Percentiles rank a stretch among this genome's conserved stretches.
phyloP scores from a whole-genome alignment of 2,888 invertebrate genomes.

The Exocentrus adspersus region DNA sequence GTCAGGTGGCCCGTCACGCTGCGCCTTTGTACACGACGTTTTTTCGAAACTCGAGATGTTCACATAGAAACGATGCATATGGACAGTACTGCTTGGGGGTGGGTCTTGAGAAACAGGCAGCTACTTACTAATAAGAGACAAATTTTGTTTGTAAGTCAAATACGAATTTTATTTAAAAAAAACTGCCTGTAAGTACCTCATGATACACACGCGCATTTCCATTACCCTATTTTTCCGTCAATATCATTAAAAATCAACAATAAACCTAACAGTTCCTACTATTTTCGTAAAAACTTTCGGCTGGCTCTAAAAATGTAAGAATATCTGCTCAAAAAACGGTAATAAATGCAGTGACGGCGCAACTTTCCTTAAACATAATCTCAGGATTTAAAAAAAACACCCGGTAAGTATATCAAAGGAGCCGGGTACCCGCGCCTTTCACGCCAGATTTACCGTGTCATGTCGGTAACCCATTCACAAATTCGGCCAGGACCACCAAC shows the following conservation, averaged over 20 bases:
- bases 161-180: no score
- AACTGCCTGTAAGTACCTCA: no score
- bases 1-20: conserved; percentile 23
- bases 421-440: background rate
- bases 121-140: conserved; percentile 8
- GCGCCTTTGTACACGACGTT: conserved; percentile 6
- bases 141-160: conserved; percentile 15
- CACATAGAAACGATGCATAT: conserved; percentile 9
- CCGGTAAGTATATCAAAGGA: background rate
- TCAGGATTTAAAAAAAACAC: no score
- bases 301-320: no score
- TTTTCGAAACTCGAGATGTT: conserved; percentile 13
- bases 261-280: no score
- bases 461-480: conserved; percentile 14
- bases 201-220: no score
- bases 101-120: background rate
- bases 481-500: background rate
- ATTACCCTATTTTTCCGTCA: no score
- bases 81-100: background rate
- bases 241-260: no score
- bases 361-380: background rate
- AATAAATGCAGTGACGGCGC: no score
- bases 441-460: conserved; percentile 13
- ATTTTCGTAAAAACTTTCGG: no score
- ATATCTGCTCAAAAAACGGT: no score